Base-by-base conservation (phyloP, 2,888 invertebrate genomes). In the Entomobrya multifasciata region DNA sequence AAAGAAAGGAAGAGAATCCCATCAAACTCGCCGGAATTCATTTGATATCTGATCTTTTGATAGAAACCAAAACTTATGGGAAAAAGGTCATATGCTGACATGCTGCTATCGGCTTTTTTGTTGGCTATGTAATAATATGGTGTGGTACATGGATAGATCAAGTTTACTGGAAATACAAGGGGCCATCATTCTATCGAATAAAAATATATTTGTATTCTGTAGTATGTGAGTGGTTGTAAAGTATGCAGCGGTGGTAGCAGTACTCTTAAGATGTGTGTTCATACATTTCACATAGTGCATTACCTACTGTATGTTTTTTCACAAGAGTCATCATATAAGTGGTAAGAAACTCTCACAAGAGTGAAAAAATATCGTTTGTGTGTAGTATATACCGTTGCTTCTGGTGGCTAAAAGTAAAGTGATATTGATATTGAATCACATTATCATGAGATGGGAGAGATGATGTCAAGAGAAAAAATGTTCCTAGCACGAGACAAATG, bases 341-440 rank as follows among this genome's bases (percentile, higher is more conserved):
- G 41, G 17, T 22, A 36, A 20, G 20, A 30, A 20, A 55, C 55
- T 25, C 60, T 30, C 77, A 60, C 20, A 74, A 74, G 47, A 67
- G 52, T 20, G n/a, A 47, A 25, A 70, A 17, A 70, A 70, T 44
- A 70, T 74, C 52, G 74, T 77, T 44, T 77, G 65, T 79, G 79
- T 79, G 79, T 49, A n/a, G n/a, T n/a, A 15, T 65, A 17, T 17
- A 47, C 47, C 49, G 65, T 62, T 65, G 47, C 30, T 55, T 57
- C 55, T 80, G 55, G 77, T 79, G 86, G 74, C 74, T 86, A 83
- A 79, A 36, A 87, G 87, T 87, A 74, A 77, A 86, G 87, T 87
- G 82, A 87, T 85, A 88, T 88, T 86, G 88, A 88, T 90, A 89
- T 89, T 90, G 90, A 90, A 90, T 90, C 87, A 86, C 87, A 90